Percentiles rank a stretch among this genome's conserved stretches.
Evolutionary conservation across 1,140 invertebrate species (phyloP).

Genomic region (Pogonomyrmex californicus): DNA sequence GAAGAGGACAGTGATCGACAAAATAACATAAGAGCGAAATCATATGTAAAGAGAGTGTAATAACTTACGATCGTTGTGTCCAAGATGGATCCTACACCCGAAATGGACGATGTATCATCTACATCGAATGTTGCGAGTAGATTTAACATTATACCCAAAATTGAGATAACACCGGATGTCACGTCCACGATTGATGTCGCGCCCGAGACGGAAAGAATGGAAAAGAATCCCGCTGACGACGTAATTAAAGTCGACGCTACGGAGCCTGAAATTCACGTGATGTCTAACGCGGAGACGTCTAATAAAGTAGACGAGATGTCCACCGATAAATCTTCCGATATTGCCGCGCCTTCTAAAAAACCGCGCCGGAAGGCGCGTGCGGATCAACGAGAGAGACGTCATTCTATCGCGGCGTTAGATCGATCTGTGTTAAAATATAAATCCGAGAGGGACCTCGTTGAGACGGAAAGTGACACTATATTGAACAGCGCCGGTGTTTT

Average conservation of each 20-base stretch:
- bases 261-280: background rate
- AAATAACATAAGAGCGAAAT: background rate
- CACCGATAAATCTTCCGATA: background rate
- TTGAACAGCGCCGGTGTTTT: background rate
- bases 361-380: background rate
- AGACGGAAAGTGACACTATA: background rate
- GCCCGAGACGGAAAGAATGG: background rate
- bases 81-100: background rate
- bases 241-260: background rate
- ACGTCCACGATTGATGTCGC: background rate
- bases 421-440: constrained; percentile 16
- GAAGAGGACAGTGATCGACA: background rate
- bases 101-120: background rate
- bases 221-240: background rate
- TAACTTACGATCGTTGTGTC: background rate
- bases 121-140: background rate
- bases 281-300: background rate
- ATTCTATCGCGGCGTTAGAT: background rate
- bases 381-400: constrained; percentile 23
- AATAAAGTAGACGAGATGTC: background rate
- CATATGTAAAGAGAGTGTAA: background rate
- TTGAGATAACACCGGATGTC: constrained; percentile 8
- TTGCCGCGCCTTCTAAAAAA: background rate
- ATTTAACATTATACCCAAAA: background rate
- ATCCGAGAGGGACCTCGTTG: background rate